Percentiles rank a stretch among this genome's conserved stretches.
Evolutionary conservation across 2,888 invertebrate genomes (phyloP).

Genomic region (Drosophila fulvimacula): DNA sequence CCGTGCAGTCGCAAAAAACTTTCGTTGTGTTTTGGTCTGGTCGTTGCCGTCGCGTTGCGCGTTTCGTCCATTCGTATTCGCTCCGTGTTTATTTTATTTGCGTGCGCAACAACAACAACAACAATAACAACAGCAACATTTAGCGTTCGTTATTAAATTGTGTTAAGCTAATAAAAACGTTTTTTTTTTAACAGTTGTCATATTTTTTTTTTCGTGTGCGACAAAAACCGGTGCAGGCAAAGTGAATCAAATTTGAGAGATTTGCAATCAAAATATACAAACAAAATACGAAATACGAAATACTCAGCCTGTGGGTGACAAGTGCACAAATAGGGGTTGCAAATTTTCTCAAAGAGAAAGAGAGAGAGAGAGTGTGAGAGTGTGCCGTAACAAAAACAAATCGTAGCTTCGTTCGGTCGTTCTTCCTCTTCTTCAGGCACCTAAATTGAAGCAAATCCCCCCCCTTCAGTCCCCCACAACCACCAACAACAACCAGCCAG

Average conservation of each 20-base stretch:
- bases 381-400: conserved; percentile 36
- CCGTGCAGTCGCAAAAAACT: conserved; percentile 32
- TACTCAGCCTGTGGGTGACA: conserved; percentile 37
- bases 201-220: conserved; percentile 31
- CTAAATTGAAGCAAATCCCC: not conserved
- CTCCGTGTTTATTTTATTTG: conserved; percentile 38
- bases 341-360: conserved; percentile 27
- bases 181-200: conserved; percentile 39
- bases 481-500: not conserved
- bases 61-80: conserved; percentile 32
- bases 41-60: conserved; percentile 50
- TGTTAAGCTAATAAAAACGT: conserved; percentile 35
- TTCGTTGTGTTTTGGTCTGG: conserved; percentile 59
- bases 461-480: not conserved
- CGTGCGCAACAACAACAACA: conserved; percentile 22
- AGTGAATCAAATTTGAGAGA: conserved; percentile 2
- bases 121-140: conserved; percentile 15
- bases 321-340: conserved; percentile 57
- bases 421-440: conserved; percentile 14
- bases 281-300: conserved; percentile 27
- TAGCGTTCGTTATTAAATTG: conserved; percentile 40
- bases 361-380: not conserved
- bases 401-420: not conserved
- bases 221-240: conserved; percentile 7
- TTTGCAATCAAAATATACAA: conserved; percentile 33